Evolutionary conservation across 2,113 vertebrate species (phyloP), one percentile per base, ranked within the genome.

Genomic region (Sorex araneus): DNA sequence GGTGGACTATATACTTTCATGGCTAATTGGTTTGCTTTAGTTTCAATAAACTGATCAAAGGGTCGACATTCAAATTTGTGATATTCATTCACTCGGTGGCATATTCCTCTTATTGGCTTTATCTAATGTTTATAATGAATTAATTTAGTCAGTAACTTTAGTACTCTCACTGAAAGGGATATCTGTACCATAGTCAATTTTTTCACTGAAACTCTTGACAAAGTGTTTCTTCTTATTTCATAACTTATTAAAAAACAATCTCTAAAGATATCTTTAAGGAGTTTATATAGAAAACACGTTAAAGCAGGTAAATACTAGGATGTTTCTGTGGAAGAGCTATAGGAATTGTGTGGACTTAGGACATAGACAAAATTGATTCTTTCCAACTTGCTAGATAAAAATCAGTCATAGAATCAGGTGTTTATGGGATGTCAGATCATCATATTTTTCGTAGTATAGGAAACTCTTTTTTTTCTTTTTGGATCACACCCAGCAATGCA

Each of bases 301-400:
- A 63, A 87, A 90, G n/a, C 6, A 67, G 28, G 19, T 73, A 87
- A 90, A 84, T 66, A 40, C 15, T 73, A 75, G 10, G 57, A 70
- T 30, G 2, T 10, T 76, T 83, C 21, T 40, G 1, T 60, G 23
- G 40, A 19, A 82, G 73, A 86, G 85, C 6, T 6, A 18, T 21
- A 63, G 77, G 9, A 2, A 40, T 27, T 54, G 27, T 63, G 45
- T n/a, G 27, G 32, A 71, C n/a, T 57, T 43, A 82, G 43, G 34
- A 73, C 43, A 80, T 75, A 77, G 34, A 89, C 21, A 8, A 87
- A 67, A 47, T 75, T 40, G 40, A 6, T 6, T 45, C 4, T 28
- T 6, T 80, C 63, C 45, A 1, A 57, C 19, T 70, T 25, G 0
- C 81, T 75, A 12, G 9, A 12, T 64, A 47, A 60, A 36, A 84